Conservation (phyloP, 53 echinoderm and acorn worm genomes). For the Holothuria leucospilota region DNA sequence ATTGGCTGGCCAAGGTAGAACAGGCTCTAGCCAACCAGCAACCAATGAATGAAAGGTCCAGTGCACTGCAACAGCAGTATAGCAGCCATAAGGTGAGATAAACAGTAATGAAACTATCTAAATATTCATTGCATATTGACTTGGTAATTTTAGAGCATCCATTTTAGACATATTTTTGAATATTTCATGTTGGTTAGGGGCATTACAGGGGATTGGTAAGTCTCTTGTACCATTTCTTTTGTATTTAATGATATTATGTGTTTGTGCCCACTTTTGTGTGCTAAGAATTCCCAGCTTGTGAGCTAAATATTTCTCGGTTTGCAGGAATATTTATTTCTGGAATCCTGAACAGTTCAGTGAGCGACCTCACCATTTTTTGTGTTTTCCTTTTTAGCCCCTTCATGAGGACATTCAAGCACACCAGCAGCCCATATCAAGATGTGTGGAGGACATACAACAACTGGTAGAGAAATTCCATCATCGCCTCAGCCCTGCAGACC, state of each 20-base stretch:
- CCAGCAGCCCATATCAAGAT: constrained; percentile 88
- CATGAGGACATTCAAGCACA: constrained; percentile 94
- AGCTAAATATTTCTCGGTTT: too few relatives aligned
- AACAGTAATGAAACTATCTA: too few relatives aligned
- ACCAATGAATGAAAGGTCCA: constrained; percentile 78
- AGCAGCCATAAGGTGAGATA: constrained; percentile 81
- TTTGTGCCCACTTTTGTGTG: too few relatives aligned
- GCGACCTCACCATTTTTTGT: background rate
- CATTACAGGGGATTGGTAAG: too few relatives aligned
- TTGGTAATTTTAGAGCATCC: too few relatives aligned
- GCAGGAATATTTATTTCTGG: background rate
- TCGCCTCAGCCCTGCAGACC: constrained; percentile 72
- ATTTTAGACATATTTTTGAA: too few relatives aligned
- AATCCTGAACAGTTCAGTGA: background rate
- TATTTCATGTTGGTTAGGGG: too few relatives aligned
- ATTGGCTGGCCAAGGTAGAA: constrained; percentile 86
- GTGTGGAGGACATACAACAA: constrained; percentile 88
- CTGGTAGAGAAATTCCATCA: constrained; percentile 80
- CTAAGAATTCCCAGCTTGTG: too few relatives aligned
- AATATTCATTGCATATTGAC: too few relatives aligned
- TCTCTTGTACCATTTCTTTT: too few relatives aligned
- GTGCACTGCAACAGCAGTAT: constrained; percentile 87
- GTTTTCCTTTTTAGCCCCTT: constrained; percentile 60
- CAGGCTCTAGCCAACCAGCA: constrained; percentile 79
- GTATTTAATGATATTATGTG: too few relatives aligned